A percentile compares a stretch with the other conserved stretches of the same genome.
phyloP scores from a whole-genome alignment of 2,888 invertebrate genomes.

The Cerastis leucographa region DNA sequence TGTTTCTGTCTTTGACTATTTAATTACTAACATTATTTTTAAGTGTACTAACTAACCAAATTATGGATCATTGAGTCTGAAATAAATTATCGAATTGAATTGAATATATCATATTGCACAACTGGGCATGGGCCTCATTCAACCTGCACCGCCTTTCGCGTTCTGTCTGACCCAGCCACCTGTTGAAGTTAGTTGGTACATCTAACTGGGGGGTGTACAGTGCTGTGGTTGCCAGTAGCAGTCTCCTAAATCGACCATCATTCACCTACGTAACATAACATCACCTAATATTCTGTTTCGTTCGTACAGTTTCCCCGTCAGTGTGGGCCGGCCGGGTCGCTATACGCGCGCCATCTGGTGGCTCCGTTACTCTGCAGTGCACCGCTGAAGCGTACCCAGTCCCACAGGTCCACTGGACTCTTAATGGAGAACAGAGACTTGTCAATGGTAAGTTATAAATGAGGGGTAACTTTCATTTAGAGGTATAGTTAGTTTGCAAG shows the following conservation, averaged over 20 bases:
- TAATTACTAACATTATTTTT: too few relatives aligned
- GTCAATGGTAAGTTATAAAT: slow-evolving; percentile 88
- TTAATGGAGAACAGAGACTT: slow-evolving; percentile 92
- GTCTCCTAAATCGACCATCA: neutral
- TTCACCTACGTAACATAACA: neutral
- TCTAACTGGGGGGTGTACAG: too few relatives aligned
- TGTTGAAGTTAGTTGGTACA: neutral
- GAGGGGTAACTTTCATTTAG: neutral
- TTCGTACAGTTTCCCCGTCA: slow-evolving; percentile 92
- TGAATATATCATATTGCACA: too few relatives aligned
- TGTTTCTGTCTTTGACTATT: too few relatives aligned
- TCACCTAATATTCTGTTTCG: neutral
- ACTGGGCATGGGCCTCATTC: neutral
- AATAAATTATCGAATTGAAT: too few relatives aligned
- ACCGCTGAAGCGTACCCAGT: slow-evolving; percentile 94
- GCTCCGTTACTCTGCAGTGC: slow-evolving; percentile 93
- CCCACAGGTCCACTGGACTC: slow-evolving; percentile 94
- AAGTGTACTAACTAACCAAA: too few relatives aligned
- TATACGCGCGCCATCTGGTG: slow-evolving; percentile 92
- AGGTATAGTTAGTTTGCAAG: neutral
- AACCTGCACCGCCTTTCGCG: neutral
- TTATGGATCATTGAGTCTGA: too few relatives aligned
- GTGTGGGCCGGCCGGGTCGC: slow-evolving; percentile 94
- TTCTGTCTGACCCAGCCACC: neutral
- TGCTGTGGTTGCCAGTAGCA: neutral